These are phyloP conservation scores for Dryobota labecula DNA, from an alignment of 2,888 invertebrate species.

Conservation along the genomic window DNA sequence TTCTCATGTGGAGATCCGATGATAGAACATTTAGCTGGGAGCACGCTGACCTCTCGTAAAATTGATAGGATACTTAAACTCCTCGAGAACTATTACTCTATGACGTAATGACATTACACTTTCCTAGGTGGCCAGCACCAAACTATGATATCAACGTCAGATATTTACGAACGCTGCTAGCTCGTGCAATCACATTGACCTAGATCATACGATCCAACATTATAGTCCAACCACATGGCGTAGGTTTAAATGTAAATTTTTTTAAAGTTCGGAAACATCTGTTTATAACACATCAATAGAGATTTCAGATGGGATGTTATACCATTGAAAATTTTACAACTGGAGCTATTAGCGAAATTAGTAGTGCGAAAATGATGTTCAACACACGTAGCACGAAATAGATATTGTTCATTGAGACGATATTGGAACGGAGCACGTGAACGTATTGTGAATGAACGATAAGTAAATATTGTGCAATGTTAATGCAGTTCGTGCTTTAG, in stretches of 20 bases:
- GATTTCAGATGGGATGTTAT: constrained; percentile 39
- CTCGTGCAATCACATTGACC: constrained; percentile 78
- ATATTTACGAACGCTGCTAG: constrained; percentile 73
- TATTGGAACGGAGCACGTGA: constrained; percentile 29
- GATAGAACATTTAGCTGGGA: constrained; percentile 19
- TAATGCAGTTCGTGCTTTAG: constrained; percentile 37
- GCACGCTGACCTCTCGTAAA: constrained; percentile 44
- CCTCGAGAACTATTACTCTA: constrained; percentile 18
- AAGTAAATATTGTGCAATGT: constrained; percentile 45
- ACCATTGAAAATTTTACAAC: constrained; percentile 53
- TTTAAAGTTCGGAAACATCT: constrained; percentile 63
- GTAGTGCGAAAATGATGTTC: constrained; percentile 46
- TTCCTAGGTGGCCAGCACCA: constrained; percentile 55
- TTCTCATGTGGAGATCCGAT: constrained; percentile 2
- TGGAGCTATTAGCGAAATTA: constrained; percentile 61
- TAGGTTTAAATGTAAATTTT: constrained; percentile 50
- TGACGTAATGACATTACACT: constrained; percentile 39
- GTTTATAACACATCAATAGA: constrained; percentile 63
- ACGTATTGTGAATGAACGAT: constrained; percentile 20
- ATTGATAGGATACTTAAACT: constrained; percentile 33
- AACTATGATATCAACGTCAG: constrained; percentile 67
- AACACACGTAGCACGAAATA: constrained; percentile 34
- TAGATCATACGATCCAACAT: constrained; percentile 64
- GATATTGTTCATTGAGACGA: constrained; percentile 34
- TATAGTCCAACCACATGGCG: constrained; percentile 64